Conservation (phyloP, 2,797 vertebrate genomes). For the Chloroceryle inda region DNA sequence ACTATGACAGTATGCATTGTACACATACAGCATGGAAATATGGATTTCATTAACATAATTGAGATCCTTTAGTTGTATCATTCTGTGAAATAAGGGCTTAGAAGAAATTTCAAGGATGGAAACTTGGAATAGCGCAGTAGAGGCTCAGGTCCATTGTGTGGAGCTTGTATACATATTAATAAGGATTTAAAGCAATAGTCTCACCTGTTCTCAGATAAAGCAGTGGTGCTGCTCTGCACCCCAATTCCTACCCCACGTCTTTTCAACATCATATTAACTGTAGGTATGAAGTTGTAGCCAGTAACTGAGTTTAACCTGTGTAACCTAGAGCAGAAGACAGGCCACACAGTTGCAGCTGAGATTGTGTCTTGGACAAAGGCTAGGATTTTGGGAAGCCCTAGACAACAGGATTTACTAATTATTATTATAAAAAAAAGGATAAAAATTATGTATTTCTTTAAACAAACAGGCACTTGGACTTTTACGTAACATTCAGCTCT, state of each 20-base stretch:
- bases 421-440: no score
- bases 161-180: neutral
- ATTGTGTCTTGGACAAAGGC: neutral
- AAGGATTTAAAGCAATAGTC: neutral
- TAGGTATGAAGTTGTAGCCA: neutral
- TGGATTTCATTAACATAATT: neutral
- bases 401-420: neutral
- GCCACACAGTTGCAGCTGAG: neutral
- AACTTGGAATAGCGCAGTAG: neutral
- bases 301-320: neutral
- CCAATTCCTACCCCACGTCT: fast-evolving
- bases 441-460: neutral
- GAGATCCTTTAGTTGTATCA: neutral
- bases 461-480: neutral
- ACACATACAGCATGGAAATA: neutral
- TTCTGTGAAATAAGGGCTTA: neutral
- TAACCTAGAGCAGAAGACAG: neutral
- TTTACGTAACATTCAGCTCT: neutral
- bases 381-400: neutral
- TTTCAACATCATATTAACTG: fast-evolving
- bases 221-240: neutral
- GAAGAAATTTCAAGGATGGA: neutral
- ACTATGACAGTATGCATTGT: neutral
- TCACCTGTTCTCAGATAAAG: neutral
- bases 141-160: neutral